These are phyloP conservation scores for Formica aserva DNA, from an alignment of 2,888 invertebrate genomes.

Conservation along the genomic window DNA sequence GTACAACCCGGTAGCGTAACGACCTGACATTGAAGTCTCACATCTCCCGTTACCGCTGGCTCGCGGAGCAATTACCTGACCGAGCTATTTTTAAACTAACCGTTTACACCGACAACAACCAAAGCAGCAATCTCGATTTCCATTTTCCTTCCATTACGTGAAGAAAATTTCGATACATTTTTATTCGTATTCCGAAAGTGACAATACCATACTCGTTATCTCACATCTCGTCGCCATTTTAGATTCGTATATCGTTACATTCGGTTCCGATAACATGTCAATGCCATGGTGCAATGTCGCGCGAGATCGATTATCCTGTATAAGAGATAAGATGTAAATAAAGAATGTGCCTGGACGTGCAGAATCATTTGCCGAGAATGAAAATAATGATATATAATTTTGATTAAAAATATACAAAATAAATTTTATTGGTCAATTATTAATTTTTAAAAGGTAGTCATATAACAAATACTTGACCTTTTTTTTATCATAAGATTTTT, in stretches of 20 bases:
- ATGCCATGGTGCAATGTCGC: constrained; percentile 49
- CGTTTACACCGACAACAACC: not conserved
- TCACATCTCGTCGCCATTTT: constrained; percentile 14
- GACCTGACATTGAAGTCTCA: constrained; percentile 40
- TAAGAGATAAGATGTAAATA: constrained; percentile 64
- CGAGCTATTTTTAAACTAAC: constrained; percentile 33
- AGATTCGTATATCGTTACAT: constrained; percentile 4
- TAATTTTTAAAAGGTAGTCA: not conserved
- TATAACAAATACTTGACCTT: not conserved
- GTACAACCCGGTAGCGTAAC: constrained; percentile 31
- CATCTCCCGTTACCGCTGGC: constrained; percentile 27
- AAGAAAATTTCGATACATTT: not conserved
- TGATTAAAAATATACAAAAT: not conserved
- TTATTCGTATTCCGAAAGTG: not conserved
- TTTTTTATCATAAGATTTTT: not conserved
- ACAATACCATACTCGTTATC: constrained; percentile 4
- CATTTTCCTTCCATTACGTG: not conserved
- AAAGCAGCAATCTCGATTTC: constrained; percentile 23
- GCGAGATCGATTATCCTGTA: constrained; percentile 45
- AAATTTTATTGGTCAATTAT: not conserved
- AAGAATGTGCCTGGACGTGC: constrained; percentile 55
- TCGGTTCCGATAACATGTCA: constrained; percentile 38
- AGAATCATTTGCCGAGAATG: constrained; percentile 45
- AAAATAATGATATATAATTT: constrained; percentile 54
- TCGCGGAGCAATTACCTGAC: constrained; percentile 34